Evolutionary conservation across 2,888 invertebrate genomes (phyloP), one percentile per base, ranked within the genome.

Genomic region (Trimorus sp.): DNA sequence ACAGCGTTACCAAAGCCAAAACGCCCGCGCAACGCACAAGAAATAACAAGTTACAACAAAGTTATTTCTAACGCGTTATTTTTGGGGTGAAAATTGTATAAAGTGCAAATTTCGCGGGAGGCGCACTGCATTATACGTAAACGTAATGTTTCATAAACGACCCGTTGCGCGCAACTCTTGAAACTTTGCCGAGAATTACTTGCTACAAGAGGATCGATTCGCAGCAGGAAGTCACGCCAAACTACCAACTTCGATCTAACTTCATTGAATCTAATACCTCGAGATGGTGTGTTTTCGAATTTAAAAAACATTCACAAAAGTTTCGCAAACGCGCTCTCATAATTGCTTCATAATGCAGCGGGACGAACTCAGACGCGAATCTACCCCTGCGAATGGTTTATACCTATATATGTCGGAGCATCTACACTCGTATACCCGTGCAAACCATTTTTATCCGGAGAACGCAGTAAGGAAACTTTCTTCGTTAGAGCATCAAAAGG

Each of bases 241-340:
- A 87, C 76, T 86, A 83, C 26, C 69, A 85, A 87, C 85, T 86
- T 87, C 85, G 87, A 87, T 87, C 83, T 84, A 88, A 87, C 87
- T 87, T 88, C 86, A 87, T 86, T 85, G 87, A 86, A 84, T 82
- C 81, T 79, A 82, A 85, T 80, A 80, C 79, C 84, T 71, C 62
- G 70, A 70, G 75, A 82, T 80, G 69, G 75, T 73, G 80, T 75
- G 60, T 76, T 80, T 83, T 73, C 51, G 54, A 60, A 80, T 66
- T 66, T 48, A 80, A 80, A 71, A 80, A 71, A 69, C 59, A 60
- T 60, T 58, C 38, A 53, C 8, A 70, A 78, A 71, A 70, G 65
- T 80, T 79, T 60, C 45, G 38, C 45, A 51, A 51, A 42, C 59
- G 58, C 49, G 14, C 45, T 51, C 60, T 45, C 54, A 51, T 76